phyloP scores from a whole-genome alignment of 2,797 vertebrate species.

The Melanotaenia boesemani region DNA sequence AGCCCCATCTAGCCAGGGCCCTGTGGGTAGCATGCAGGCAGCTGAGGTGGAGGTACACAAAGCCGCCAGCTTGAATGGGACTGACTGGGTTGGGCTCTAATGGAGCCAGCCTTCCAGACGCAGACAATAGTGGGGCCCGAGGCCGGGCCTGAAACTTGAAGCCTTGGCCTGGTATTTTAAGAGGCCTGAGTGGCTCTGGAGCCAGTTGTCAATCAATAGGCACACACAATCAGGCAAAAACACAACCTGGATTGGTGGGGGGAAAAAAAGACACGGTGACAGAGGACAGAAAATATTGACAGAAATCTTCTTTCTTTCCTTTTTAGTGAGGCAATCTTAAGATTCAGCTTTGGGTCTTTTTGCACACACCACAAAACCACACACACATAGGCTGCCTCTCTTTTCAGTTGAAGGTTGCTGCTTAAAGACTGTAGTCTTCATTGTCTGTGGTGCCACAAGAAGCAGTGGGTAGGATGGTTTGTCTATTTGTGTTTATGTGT shows the following conservation, averaged over 20 bases:
- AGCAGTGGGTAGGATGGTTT: conserved; percentile 38
- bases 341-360: conserved; percentile 56
- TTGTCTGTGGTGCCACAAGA: conserved; percentile 66
- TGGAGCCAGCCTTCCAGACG: conserved; percentile 82
- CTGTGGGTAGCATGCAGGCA: conserved; percentile 73
- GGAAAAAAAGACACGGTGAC: conserved; percentile 62
- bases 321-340: conserved; percentile 59
- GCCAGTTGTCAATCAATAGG: conserved; percentile 89
- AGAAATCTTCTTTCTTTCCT: conserved; percentile 60
- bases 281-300: conserved; percentile 80
- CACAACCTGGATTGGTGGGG: conserved; percentile 59
- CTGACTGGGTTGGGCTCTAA: conserved; percentile 75
- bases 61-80: conserved; percentile 81
- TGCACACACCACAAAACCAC: conserved; percentile 20
- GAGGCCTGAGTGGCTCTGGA: conserved; percentile 88
- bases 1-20: conserved; percentile 73
- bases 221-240: conserved; percentile 80
- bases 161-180: conserved; percentile 87
- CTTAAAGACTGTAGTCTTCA: conserved; percentile 56
- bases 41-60: conserved; percentile 73
- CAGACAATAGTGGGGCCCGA: conserved; percentile 84
- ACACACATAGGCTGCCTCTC: conserved; percentile 12
- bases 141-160: conserved; percentile 88
- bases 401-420: conserved; percentile 54
- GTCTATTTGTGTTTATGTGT: conserved; percentile 28